Percentiles rank a stretch among this genome's conserved stretches.
Evolutionary conservation across 2,888 invertebrate species (phyloP).

Genomic region (Aphidoletes aphidimyza): DNA sequence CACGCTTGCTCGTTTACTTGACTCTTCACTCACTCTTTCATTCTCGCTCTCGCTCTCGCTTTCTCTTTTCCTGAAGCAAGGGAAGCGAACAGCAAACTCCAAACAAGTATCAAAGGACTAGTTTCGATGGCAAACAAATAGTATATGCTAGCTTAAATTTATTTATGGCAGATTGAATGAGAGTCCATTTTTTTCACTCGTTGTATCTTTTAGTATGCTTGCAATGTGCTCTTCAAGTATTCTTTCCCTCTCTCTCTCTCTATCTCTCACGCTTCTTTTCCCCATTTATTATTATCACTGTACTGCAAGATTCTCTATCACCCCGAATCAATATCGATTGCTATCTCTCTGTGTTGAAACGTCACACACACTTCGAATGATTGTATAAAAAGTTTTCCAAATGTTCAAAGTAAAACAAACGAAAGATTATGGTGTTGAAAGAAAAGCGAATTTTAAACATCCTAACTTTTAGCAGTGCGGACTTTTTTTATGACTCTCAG

Average conservation of each 20-base stretch:
- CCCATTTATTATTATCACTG: neutral
- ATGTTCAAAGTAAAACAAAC: neutral
- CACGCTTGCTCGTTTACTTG: too few relatives aligned
- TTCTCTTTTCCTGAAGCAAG: too few relatives aligned
- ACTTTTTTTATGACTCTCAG: too few relatives aligned
- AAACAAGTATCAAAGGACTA: constrained; percentile 45
- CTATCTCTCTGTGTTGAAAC: neutral
- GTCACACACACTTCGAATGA: neutral
- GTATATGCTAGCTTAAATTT: constrained; percentile 50
- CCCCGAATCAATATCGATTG: constrained; percentile 31
- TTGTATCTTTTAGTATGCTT: neutral
- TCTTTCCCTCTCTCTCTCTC: neutral
- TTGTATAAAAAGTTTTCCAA: too few relatives aligned
- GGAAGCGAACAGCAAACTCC: constrained; percentile 15
- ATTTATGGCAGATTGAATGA: constrained; percentile 52
- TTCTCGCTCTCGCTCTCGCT: too few relatives aligned
- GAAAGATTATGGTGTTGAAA: too few relatives aligned
- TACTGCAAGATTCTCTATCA: constrained; percentile 13
- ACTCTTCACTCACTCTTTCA: too few relatives aligned
- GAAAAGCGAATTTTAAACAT: too few relatives aligned
- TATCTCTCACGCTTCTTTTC: neutral
- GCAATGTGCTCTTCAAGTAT: too few relatives aligned
- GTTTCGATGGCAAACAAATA: constrained; percentile 53
- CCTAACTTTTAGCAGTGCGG: too few relatives aligned
- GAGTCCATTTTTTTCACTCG: neutral